These are phyloP conservation scores for Pharmacophagus antenor DNA, from an alignment of 2,888 invertebrate genomes.

Conservation along the genomic window DNA sequence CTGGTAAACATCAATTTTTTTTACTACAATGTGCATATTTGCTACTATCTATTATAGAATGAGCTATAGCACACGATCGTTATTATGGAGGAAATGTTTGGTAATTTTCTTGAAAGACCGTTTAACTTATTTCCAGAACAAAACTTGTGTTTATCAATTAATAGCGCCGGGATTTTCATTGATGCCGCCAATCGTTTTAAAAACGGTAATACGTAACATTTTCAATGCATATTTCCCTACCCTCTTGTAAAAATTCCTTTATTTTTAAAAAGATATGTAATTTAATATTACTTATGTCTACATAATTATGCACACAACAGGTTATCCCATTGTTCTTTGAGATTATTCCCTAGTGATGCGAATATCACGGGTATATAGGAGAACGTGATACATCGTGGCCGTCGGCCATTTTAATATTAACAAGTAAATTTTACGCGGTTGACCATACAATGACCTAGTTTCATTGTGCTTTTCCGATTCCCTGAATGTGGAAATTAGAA, in stretches of 20 bases:
- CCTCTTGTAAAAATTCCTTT: background rate
- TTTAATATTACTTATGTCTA: background rate
- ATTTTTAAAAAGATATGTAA: background rate
- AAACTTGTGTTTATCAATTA: too few species aligned
- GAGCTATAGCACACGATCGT: background rate
- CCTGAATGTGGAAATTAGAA: background rate
- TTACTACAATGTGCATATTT: background rate
- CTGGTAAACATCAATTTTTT: constrained; percentile 1
- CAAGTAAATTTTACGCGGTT: constrained; percentile 60
- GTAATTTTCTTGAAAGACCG: too few species aligned
- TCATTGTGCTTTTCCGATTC: background rate
- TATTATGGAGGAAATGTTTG: background rate
- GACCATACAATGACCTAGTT: constrained; percentile 47
- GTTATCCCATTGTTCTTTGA: background rate
- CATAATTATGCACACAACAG: background rate
- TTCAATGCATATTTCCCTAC: too few species aligned
- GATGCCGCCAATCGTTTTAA: too few species aligned
- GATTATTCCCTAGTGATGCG: constrained; percentile 9
- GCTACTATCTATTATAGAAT: background rate
- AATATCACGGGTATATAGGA: constrained; percentile 33
- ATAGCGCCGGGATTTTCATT: too few species aligned
- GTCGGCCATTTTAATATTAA: constrained; percentile 49
- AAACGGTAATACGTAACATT: too few species aligned
- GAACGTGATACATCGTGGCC: constrained; percentile 44
- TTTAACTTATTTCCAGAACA: too few species aligned